phyloP scores from a whole-genome alignment of 1,140 invertebrate genomes.

The Anadara kagoshimensis region DNA sequence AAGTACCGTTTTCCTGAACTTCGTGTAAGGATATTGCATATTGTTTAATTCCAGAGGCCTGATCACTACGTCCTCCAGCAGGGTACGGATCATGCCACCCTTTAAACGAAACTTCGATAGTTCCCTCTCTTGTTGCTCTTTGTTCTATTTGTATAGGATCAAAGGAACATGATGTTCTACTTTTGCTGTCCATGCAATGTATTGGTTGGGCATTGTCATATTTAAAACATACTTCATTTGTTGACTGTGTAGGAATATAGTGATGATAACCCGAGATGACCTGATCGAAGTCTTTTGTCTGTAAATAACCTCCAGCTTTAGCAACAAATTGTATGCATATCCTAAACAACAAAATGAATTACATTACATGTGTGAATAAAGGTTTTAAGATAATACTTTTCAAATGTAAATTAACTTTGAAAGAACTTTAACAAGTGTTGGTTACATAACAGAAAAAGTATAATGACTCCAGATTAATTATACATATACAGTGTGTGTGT shows the following conservation, averaged over 20 bases:
- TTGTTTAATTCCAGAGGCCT: constrained; percentile 14
- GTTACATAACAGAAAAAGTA: no score
- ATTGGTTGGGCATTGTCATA: constrained; percentile 5
- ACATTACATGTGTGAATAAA: no score
- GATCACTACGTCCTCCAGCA: background rate
- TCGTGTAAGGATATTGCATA: constrained; percentile 5
- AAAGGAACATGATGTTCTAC: background rate
- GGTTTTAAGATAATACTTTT: no score
- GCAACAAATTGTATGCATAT: background rate
- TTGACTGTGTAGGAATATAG: background rate
- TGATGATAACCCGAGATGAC: background rate
- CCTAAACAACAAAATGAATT: no score
- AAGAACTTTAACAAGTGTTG: no score
- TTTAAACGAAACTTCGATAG: background rate
- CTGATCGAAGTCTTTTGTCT: background rate
- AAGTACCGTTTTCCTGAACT: background rate
- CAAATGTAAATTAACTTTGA: no score
- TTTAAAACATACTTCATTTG: constrained; percentile 1
- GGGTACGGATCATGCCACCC: constrained; percentile 22
- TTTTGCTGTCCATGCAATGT: background rate
- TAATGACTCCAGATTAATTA: no score
- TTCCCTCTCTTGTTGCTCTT: background rate
- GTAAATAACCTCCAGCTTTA: constrained; percentile 1
- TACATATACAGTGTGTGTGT: no score
- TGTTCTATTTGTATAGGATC: background rate